Evolutionary conservation across 2,888 invertebrate genomes (phyloP), one percentile per base, ranked within the genome.

Genomic region (Drosophila eohydei): DNA sequence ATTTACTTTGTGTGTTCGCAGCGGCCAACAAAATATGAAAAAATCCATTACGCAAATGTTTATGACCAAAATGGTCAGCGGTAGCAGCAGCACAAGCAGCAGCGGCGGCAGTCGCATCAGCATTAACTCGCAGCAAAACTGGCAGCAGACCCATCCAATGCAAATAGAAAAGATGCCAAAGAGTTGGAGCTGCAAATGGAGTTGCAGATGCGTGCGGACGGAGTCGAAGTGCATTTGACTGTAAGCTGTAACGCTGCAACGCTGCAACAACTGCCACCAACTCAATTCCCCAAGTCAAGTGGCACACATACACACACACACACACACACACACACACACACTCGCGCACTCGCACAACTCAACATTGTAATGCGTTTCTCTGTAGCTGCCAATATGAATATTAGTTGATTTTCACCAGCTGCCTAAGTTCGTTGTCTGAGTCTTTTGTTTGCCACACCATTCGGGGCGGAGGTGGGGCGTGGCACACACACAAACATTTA

Each of bases 31-130:
- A 85, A 89, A 87, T 89, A 89, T 87, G 87, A 89, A 81, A 88
- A 88, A 89, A 88, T 90, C 90, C 88, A 88, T 90, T 90, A 88
- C 88, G 88, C 89, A 90, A 88, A 88, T 88, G 88, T 88, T 88
- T 88, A 88, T 88, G 88, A 84, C 88, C 88, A 90, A 88, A 88
- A 88, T 86, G 87, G 88, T 86, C 88, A 87, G 80, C 79, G 56
- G 57, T 56, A 54, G 55, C 68, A 32, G 43, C 51, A 54, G 55
- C 65, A 67, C 36, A 44, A 55, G 40, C 58, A 62, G 64, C 51
- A 34, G 52, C 44, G 36, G 50, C 56, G 54, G 41, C 56, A 60
- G 65, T 52, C 21, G 55, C 43, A 43, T 41, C 57, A 52, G 52
- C 54, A 55, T 41, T 41, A 55, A 52, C 46, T 57, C 38, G 62